Evolutionary conservation across 1,140 invertebrate species (phyloP).

Genomic region (Chironomus tepperi): DNA sequence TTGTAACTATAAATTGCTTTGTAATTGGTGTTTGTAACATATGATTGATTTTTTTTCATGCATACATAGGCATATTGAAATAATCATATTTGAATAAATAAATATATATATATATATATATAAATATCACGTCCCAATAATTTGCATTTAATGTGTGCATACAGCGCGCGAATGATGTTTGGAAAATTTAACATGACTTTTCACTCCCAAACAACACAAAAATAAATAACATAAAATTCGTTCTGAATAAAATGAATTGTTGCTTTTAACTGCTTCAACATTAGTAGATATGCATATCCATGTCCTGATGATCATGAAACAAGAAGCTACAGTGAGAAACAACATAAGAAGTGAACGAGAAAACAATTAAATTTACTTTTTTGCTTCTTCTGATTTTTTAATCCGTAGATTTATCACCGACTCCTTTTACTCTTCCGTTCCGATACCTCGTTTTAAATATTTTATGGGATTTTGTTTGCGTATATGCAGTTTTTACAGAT

Average conservation of each 20-base stretch:
- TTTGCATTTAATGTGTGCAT: constrained; percentile 21
- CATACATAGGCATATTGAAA: too few species aligned
- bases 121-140: constrained; percentile 16
- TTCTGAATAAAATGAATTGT: not conserved
- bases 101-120: too few species aligned
- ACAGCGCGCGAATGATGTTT: not conserved
- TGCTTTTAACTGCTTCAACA: not conserved
- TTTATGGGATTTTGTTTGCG: not conserved
- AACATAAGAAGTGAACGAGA: not conserved
- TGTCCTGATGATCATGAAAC: not conserved
- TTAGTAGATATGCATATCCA: not conserved
- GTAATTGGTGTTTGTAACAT: too few species aligned
- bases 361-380: constrained; percentile 4
- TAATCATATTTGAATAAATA: too few species aligned
- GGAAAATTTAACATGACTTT: not conserved
- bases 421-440: constrained; percentile 4
- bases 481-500: too few species aligned
- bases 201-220: not conserved
- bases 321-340: not conserved
- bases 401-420: not conserved
- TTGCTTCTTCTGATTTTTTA: not conserved
- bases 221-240: not conserved
- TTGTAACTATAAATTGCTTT: too few species aligned
- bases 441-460: not conserved
- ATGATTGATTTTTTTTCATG: too few species aligned